Base-by-base conservation (phyloP, 2,113 vertebrate species). In the Cettia cetti region DNA sequence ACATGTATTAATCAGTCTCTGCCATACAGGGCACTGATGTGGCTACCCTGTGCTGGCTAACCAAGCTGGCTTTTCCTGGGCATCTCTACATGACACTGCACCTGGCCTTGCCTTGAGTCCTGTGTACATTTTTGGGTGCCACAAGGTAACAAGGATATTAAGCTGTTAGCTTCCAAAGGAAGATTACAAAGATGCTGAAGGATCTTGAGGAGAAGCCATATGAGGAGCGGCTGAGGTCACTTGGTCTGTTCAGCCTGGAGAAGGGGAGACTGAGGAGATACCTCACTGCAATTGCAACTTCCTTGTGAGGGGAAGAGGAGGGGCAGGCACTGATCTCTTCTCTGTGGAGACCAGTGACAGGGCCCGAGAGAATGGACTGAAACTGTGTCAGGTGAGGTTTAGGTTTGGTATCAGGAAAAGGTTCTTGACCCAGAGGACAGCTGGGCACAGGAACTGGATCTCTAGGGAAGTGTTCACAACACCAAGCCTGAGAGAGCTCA, bases 291-390 rank as follows among this genome's bases (percentile, higher is more conserved):
- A 39, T n/a, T 33, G 3, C 13, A 82, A 17, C 60, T 15, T 45
- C 44, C 19, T n/a, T 0, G 0, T 21, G 20, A 60, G 16, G 9
- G 23, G 1, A 45, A n/a, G 53, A 19, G 13, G 8, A 60, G 23
- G 11, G 23, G 2, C 28, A 82, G 60, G 0, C 33, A 59, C 23
- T n/a, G 28, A 39, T 21, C 24, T n/a, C 35, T 57, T 6, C 30
- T 42, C 10, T 75, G 2, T 14, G 8, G 33, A 39, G 33, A 10
- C 44, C 31, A 59, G 37, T n/a, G 78, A 60, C 28, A 68, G 37
- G 10, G 2, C 27, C 12, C 0, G 0, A 59, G 19, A 7, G 19
- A 52, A 66, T 14, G 16, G 23, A 69, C 14, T 39, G 33, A 6
- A 52, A 19, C 6, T 75, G 28, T 52, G 39, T 20, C 39, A 74